Evolutionary conservation across 2,113 vertebrate species (phyloP).

Genomic region (Lophotis ruficrista): DNA sequence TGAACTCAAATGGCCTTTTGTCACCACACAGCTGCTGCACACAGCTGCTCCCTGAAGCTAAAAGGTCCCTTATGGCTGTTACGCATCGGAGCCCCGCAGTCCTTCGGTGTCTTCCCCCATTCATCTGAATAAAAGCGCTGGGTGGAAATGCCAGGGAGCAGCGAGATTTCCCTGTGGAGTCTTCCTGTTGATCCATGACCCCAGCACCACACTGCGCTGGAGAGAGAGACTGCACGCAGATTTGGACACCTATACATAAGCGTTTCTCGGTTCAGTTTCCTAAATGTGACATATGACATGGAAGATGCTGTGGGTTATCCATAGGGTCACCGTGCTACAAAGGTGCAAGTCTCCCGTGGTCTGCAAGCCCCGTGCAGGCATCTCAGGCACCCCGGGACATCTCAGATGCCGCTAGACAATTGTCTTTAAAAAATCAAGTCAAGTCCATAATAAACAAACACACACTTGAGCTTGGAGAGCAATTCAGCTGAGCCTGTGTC

Average conservation of each 20-base stretch:
- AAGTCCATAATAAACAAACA: neutral
- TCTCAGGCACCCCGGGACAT: neutral
- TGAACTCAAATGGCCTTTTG: neutral
- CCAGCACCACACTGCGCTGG: fast-evolving
- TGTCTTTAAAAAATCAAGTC: neutral
- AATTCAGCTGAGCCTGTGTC: neutral
- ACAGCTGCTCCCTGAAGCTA: conserved; percentile 24
- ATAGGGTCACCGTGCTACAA: fast-evolving
- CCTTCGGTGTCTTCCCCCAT: neutral
- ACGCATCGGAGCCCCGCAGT: neutral
- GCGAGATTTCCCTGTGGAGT: neutral
- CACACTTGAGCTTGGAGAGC: neutral
- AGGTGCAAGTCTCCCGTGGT: fast-evolving
- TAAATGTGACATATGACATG: fast-evolving
- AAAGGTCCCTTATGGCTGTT: neutral
- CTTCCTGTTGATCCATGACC: neutral
- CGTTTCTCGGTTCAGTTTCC: neutral
- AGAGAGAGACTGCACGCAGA: neutral
- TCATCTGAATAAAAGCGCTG: neutral
- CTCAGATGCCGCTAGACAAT: neutral
- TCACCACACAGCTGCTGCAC: conserved; percentile 39
- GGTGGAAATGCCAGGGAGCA: neutral
- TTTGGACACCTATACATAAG: fast-evolving
- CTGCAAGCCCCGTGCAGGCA: neutral
- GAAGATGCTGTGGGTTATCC: neutral